phyloP scores from a whole-genome alignment of 2,797 vertebrate genomes.

The Neosilurus mollespiculum region DNA sequence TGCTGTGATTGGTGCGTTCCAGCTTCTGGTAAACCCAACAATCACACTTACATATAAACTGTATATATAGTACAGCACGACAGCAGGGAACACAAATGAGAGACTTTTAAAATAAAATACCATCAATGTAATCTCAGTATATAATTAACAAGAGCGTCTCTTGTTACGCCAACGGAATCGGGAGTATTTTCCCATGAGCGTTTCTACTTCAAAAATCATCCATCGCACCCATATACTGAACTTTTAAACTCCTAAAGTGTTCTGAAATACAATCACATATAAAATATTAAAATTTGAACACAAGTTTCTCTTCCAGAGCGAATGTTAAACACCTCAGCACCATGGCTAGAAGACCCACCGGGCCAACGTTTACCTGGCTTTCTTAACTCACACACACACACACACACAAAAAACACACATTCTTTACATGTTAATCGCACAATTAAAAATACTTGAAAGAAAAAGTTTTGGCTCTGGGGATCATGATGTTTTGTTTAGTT shows the following conservation, averaged over 20 bases:
- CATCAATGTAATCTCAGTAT: constrained; percentile 5
- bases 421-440: neutral
- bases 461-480: neutral
- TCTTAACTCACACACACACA: neutral
- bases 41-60: neutral
- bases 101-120: constrained; percentile 27
- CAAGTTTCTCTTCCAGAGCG: neutral
- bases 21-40: neutral
- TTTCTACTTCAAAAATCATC: neutral
- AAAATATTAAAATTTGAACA: neutral
- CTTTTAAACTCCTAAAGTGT: neutral
- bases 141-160: no score
- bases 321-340: neutral
- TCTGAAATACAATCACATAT: neutral
- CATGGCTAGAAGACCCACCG: neutral
- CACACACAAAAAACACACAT: neutral
- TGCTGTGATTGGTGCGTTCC: neutral
- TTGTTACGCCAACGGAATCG: no score
- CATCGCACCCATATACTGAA: neutral
- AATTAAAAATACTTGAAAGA: constrained; percentile 3
- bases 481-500: neutral
- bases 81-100: constrained; percentile 26
- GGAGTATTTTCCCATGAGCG: neutral
- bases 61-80: constrained; percentile 5
- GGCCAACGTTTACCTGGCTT: constrained; percentile 5